Evolutionary conservation across 2,797 vertebrate species (phyloP).

Genomic region (Eulemur mongoz): DNA sequence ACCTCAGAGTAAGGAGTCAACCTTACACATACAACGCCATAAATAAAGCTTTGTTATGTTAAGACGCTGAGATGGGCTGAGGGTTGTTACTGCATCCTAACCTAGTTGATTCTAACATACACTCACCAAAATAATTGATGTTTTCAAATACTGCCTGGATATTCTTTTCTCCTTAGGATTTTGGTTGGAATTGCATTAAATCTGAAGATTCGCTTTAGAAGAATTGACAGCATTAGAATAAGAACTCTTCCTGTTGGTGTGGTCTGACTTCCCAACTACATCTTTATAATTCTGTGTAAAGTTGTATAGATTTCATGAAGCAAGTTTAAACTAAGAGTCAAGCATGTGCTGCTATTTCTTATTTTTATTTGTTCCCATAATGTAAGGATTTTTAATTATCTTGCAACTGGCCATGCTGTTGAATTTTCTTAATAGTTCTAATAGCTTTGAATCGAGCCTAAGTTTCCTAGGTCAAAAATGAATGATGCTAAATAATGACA

Average conservation of each 20-base stretch:
- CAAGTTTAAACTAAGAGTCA: not conserved
- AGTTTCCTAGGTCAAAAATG: not conserved
- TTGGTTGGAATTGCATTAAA: not conserved
- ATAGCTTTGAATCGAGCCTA: not conserved
- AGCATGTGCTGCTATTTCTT: not conserved
- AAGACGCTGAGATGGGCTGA: not conserved
- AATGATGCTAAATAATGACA: not conserved
- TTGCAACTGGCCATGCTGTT: not conserved
- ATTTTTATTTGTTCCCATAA: not conserved
- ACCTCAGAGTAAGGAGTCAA: not conserved
- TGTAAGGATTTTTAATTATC: not conserved
- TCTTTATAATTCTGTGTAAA: not conserved
- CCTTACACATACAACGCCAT: not conserved
- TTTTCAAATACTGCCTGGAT: not conserved
- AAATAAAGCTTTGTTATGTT: not conserved
- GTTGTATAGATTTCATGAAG: not conserved
- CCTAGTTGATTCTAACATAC: not conserved
- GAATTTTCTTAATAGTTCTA: not conserved
- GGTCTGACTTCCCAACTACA: not conserved
- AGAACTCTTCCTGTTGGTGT: not conserved
- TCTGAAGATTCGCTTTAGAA: not conserved
- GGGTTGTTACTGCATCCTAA: not conserved
- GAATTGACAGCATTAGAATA: not conserved
- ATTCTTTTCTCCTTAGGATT: not conserved
- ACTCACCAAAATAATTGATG: not conserved